These are phyloP conservation scores for Hyposoter didymator DNA, from an alignment of 2,888 invertebrate species.

Conservation along the genomic window DNA sequence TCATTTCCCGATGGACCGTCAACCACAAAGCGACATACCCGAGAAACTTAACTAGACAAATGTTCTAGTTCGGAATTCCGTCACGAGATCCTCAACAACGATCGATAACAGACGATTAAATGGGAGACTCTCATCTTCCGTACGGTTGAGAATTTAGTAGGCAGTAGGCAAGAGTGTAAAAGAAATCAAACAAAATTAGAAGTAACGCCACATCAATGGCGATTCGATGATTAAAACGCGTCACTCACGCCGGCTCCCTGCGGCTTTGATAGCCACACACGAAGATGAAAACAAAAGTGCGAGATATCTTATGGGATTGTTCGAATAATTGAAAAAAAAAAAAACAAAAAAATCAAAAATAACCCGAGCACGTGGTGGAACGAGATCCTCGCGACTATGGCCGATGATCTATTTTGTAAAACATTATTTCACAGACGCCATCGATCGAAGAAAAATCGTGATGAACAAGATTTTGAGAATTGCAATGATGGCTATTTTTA, in stretches of 20 bases:
- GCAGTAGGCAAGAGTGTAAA: conserved; percentile 58
- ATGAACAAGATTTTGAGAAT: conserved; percentile 27
- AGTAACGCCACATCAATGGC: conserved; percentile 52
- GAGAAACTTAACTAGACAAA: background rate
- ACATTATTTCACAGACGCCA: conserved; percentile 69
- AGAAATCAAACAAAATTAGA: conserved; percentile 44
- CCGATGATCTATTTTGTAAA: conserved; percentile 81
- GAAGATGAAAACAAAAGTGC: background rate
- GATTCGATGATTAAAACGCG: conserved; percentile 37
- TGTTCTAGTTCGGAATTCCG: background rate
- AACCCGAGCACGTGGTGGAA: conserved; percentile 43
- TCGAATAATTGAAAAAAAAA: conserved; percentile 13
- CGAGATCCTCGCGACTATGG: conserved; percentile 69
- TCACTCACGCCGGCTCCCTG: conserved; percentile 15
- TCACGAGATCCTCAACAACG: background rate
- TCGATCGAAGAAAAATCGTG: conserved; percentile 24
- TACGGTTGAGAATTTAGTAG: conserved; percentile 49
- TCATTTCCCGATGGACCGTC: background rate
- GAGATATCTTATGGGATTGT: background rate
- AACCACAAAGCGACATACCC: background rate
- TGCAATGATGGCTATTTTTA: conserved; percentile 53
- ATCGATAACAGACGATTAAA: background rate
- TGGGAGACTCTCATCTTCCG: conserved; percentile 11
- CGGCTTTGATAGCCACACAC: conserved; percentile 25
- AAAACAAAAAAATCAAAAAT: conserved; percentile 34